A percentile compares a stretch with the other conserved stretches of the same genome.
phyloP scores from a whole-genome alignment of 2,888 invertebrate species.

The Metopia argyrocephala region DNA sequence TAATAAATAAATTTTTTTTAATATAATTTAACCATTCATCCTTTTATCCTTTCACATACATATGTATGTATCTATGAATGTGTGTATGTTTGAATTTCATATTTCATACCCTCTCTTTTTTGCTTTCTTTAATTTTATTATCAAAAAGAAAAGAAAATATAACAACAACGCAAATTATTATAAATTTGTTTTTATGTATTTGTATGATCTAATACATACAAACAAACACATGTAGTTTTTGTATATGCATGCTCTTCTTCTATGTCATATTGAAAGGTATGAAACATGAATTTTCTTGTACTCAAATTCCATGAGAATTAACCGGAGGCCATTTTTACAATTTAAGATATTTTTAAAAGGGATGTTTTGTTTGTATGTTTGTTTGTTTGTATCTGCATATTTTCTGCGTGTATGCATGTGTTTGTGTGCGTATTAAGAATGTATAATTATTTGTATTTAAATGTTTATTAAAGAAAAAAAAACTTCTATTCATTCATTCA shows the following conservation, averaged over 20 bases:
- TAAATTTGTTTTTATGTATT: too few relatives aligned
- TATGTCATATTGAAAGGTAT: constrained; percentile 25
- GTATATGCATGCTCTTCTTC: background rate
- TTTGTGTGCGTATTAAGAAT: background rate
- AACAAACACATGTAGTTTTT: background rate
- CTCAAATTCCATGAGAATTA: constrained; percentile 71
- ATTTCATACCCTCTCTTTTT: background rate
- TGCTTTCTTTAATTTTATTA: background rate
- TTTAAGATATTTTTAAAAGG: constrained; percentile 60
- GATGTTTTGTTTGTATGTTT: background rate
- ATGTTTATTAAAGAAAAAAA: constrained; percentile 21
- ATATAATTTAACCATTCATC: too few relatives aligned
- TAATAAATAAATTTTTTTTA: too few relatives aligned
- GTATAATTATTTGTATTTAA: constrained; percentile 42
- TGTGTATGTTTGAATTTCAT: constrained; percentile 6
- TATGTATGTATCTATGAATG: too few relatives aligned
- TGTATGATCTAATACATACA: too few relatives aligned
- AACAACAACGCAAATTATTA: background rate
- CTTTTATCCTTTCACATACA: too few relatives aligned
- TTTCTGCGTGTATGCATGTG: constrained; percentile 19
- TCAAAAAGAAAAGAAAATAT: background rate
- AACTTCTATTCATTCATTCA: constrained; percentile 53
- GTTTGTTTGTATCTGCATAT: constrained; percentile 6
- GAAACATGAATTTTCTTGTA: too few relatives aligned
- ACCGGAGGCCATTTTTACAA: constrained; percentile 66